These are phyloP conservation scores for Furcula furcula DNA, from an alignment of 2,888 invertebrate species.

Conservation along the genomic window DNA sequence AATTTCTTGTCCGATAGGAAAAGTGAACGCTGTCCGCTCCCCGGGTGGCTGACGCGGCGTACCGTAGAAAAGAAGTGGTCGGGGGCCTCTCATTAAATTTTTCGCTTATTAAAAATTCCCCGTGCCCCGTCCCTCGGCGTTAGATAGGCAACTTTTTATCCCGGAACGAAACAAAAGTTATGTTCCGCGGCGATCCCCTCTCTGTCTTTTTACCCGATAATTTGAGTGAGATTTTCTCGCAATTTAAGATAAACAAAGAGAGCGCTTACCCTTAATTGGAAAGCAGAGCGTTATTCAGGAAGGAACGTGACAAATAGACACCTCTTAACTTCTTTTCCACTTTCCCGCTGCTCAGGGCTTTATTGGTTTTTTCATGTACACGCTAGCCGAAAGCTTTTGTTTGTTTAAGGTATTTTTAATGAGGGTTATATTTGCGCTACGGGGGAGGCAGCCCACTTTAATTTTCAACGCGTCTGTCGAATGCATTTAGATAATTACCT, in stretches of 20 bases:
- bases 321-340: conserved; percentile 82
- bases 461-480: conserved; percentile 20
- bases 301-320: conserved; percentile 82
- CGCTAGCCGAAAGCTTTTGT: conserved; percentile 65
- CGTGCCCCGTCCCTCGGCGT: conserved; percentile 65
- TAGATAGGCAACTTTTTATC: conserved; percentile 76
- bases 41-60: conserved; percentile 57
- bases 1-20: conserved; percentile 40
- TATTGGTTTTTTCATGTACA: conserved; percentile 75
- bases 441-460: conserved; percentile 31
- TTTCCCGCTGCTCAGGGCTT: conserved; percentile 69
- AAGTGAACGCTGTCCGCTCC: conserved; percentile 44
- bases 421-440: conserved; percentile 42
- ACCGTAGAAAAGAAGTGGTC: conserved; percentile 61
- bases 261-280: conserved; percentile 82
- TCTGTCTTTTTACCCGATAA: conserved; percentile 78
- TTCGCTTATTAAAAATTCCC: conserved; percentile 82
- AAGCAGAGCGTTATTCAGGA: conserved; percentile 80
- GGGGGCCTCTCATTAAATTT: conserved; percentile 77
- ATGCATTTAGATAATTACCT: conserved; percentile 6
- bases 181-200: conserved; percentile 68
- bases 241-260: conserved; percentile 82
- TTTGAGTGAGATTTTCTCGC: conserved; percentile 82
- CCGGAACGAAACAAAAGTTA: conserved; percentile 72
- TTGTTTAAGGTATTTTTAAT: conserved; percentile 74